These are phyloP conservation scores for Umimayanthus kanabou DNA, from an alignment of 92 coral and sea anemone species.

Conservation along the genomic window DNA sequence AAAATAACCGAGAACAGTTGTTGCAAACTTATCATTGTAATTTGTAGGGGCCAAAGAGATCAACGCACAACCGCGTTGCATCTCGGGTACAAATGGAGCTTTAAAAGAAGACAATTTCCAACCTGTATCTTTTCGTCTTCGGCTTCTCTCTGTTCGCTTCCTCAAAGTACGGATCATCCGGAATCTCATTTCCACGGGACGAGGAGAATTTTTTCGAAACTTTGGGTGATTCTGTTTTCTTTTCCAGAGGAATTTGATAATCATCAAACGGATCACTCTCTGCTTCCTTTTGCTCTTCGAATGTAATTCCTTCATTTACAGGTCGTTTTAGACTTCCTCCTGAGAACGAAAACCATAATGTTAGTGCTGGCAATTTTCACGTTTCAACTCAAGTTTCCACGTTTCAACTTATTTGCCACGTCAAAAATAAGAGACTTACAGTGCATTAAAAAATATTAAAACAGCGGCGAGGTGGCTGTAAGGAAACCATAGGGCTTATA, in stretches of 20 bases:
- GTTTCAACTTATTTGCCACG: no score
- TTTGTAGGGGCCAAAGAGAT: no score
- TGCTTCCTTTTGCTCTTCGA: neutral
- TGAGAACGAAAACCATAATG: neutral
- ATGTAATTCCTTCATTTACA: slow-evolving; percentile 18
- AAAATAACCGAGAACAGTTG: no score
- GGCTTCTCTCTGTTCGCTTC: neutral
- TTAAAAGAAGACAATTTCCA: neutral
- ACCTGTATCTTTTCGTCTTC: slow-evolving; percentile 32
- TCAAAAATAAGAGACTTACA: no score
- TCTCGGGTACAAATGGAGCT: neutral
- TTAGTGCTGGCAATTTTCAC: no score
- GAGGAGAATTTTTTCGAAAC: neutral
- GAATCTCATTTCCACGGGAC: neutral
- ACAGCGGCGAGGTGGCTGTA: no score
- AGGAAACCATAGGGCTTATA: no score
- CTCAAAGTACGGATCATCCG: slow-evolving; percentile 4
- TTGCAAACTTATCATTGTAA: no score
- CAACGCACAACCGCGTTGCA: no score
- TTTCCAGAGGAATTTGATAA: neutral
- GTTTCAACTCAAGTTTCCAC: no score
- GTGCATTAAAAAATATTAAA: no score
- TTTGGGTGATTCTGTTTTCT: neutral
- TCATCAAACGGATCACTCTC: slow-evolving; percentile 28
- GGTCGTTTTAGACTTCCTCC: slow-evolving; percentile 14